Base-by-base conservation (phyloP, 2,113 vertebrate genomes). In the Megaceryle maxima region DNA sequence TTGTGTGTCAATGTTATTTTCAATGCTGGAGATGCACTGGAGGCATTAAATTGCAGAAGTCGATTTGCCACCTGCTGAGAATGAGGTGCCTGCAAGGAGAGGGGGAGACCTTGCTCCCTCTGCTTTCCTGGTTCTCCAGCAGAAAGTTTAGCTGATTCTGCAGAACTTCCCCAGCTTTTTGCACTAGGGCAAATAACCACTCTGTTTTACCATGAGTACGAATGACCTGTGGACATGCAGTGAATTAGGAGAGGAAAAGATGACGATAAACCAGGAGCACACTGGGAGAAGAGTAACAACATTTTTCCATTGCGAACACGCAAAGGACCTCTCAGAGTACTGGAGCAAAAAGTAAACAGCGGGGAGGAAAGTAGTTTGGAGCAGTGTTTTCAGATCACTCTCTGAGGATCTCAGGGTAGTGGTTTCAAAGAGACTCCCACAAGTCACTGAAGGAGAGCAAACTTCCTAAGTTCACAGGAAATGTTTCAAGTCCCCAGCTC, bases 71-170 rank as follows among this genome's bases (percentile, higher is more conserved):
- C 64, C 48, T n/a, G 28, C 39, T 29, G 88, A 90, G 75, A 83
- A 78, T 24, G 70, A 60, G 70, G 44, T 82, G 28, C 56, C 51
- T 90, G 56, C 10, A 43, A 73, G 50, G 80, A 64, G 29, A 75
- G 28, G 68, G 63, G 63, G 43, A 94, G n/a, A 66, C 44, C 7
- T 20, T 6, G 0, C 41, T 80, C 17, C 67, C 50, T 60, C n/a
- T 2, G 1, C 29, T 75, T 48, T 44, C 72, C 63, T 87, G 46
- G 22, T 59, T 83, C 64, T 78, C 29, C 51, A 55, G 59, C 79
- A 83, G 76, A 63, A 82, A 83, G 12, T 68, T 91, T 43, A 88
- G 93, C 90, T 96, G 89, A 90, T 76, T 63, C 79, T 90, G 84
- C 72, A 94, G 75, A 94, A 81, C 2, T 57, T 41, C 16, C 20